Conservation (phyloP, 2,797 vertebrate genomes). For the Dryobates pubescens region DNA sequence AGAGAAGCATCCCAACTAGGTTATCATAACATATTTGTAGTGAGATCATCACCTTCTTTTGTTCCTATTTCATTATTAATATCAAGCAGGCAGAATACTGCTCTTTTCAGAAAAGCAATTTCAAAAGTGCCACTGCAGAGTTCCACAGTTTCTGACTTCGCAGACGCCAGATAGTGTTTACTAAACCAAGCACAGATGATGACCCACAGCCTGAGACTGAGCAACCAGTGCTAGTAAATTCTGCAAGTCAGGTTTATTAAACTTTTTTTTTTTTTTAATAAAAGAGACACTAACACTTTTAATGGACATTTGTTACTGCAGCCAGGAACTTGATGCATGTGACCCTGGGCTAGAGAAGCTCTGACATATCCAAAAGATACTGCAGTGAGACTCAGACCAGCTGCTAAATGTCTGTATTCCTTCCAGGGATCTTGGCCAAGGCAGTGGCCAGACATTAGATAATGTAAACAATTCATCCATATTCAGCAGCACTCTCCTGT, state of each 20-base stretch:
- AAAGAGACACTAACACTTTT: background rate
- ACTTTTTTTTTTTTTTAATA: background rate
- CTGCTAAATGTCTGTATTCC: background rate
- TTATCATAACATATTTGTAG: background rate
- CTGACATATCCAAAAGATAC: background rate
- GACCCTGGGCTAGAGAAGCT: background rate
- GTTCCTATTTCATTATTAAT: background rate
- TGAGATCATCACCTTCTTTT: background rate
- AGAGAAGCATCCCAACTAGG: background rate
- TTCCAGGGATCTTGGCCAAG: background rate
- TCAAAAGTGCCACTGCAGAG: background rate
- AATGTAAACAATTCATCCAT: background rate
- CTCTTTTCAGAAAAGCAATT: background rate
- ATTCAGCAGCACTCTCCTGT: background rate
- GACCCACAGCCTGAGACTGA: background rate
- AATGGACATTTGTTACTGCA: background rate
- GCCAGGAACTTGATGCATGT: background rate
- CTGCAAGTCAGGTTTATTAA: background rate
- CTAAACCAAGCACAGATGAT: rapidly evolving
- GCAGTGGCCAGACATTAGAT: background rate
- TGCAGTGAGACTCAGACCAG: background rate
- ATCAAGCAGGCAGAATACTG: background rate
- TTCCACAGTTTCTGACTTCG: background rate
- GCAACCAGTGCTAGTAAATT: background rate
- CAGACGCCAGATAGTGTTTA: background rate